These are phyloP conservation scores for Synanceia verrucosa DNA, from an alignment of 2,797 vertebrate genomes.

Conservation along the genomic window DNA sequence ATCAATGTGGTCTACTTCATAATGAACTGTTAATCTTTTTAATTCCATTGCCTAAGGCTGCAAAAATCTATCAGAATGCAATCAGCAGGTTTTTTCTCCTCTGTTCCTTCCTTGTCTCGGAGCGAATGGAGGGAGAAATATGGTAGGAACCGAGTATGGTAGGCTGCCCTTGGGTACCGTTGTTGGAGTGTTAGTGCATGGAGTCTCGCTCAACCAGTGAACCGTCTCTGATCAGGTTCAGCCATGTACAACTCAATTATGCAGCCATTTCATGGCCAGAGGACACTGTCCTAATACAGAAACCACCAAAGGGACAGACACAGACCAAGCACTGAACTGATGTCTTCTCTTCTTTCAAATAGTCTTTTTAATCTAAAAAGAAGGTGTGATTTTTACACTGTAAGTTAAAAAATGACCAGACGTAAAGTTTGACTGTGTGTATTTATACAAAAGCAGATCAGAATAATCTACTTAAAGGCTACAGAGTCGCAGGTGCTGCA, in stretches of 20 bases:
- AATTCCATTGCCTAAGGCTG: constrained; percentile 81
- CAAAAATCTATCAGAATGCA: constrained; percentile 86
- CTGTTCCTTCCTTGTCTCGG: constrained; percentile 58
- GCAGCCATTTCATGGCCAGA: constrained; percentile 82
- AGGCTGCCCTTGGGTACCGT: constrained; percentile 72
- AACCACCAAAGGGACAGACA: constrained; percentile 60
- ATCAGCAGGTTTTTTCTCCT: constrained; percentile 71
- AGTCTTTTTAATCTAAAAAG: constrained; percentile 27
- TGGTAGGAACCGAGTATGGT: constrained; percentile 56
- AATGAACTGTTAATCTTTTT: constrained; percentile 88
- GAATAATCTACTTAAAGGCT: constrained; percentile 62
- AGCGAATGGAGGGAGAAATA: constrained; percentile 65
- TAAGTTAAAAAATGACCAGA: background rate
- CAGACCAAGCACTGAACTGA: constrained; percentile 42
- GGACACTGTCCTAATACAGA: constrained; percentile 79
- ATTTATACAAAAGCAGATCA: constrained; percentile 28
- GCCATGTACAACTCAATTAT: constrained; percentile 85
- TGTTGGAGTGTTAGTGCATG: constrained; percentile 74
- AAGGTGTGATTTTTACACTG: constrained; percentile 8
- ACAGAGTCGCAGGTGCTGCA: constrained; percentile 44
- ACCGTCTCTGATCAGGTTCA: constrained; percentile 85
- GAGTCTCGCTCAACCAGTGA: constrained; percentile 81
- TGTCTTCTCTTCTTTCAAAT: constrained; percentile 42
- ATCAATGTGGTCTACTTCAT: constrained; percentile 82
- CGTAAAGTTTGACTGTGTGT: background rate